Evolutionary conservation across 2,113 vertebrate species (phyloP).

Genomic region (Mormoops blainvillei): DNA sequence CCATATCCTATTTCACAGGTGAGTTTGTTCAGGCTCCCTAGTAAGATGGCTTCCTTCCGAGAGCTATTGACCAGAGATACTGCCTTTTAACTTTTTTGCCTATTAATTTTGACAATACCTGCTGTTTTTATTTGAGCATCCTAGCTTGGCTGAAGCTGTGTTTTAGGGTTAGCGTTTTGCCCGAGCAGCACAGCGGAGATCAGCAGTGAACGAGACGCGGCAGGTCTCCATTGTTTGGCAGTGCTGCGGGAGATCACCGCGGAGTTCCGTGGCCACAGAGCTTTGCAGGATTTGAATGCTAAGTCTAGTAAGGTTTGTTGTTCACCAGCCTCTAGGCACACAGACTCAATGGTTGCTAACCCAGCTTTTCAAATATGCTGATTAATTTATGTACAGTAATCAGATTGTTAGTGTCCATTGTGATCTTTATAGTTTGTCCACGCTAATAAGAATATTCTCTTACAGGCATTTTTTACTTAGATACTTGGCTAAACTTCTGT

Average conservation of each 20-base stretch:
- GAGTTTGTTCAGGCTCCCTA: not conserved
- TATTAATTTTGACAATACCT: not conserved
- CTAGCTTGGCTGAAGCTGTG: not conserved
- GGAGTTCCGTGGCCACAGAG: not conserved
- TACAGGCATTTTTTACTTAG: constrained; percentile 52
- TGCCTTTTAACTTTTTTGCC: not conserved
- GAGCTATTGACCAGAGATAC: not conserved
- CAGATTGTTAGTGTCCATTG: not conserved
- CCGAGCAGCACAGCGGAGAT: not conserved
- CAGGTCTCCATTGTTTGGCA: not conserved
- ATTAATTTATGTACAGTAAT: constrained; percentile 15
- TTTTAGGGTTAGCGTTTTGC: not conserved
- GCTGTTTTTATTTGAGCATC: not conserved
- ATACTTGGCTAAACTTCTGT: constrained; percentile 36
- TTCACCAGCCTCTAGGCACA: not conserved
- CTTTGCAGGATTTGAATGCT: not conserved
- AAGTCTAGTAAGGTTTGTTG: not conserved
- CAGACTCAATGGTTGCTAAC: constrained; percentile 1
- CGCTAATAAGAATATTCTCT: constrained; percentile 28
- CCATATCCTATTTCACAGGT: not conserved
- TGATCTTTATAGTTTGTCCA: not conserved
- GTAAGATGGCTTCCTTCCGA: not conserved
- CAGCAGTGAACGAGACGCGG: not conserved
- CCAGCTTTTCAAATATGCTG: not conserved
- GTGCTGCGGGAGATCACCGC: not conserved